These are phyloP conservation scores for Pollicipes pollicipes DNA, from an alignment of 1,140 invertebrate genomes.

Conservation along the genomic window DNA sequence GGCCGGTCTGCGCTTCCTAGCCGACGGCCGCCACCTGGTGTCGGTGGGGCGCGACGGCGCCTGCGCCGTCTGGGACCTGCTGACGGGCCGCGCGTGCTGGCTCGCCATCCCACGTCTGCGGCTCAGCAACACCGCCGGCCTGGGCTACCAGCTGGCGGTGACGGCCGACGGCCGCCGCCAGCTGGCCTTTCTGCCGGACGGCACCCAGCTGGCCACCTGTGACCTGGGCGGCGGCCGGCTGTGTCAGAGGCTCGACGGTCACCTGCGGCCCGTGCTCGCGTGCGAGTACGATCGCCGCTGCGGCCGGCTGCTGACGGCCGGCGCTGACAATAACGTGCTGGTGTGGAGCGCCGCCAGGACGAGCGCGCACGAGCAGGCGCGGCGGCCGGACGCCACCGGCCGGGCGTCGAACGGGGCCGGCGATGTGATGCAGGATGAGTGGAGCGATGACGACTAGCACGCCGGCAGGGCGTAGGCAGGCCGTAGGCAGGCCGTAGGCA, in stretches of 20 bases:
- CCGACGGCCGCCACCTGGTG: background rate
- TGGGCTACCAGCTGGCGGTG: background rate
- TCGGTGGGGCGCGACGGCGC: background rate
- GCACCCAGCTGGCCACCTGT: background rate
- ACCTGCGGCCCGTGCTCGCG: background rate
- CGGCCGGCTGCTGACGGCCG: background rate
- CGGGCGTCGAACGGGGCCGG: conserved; percentile 5
- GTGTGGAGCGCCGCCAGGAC: background rate
- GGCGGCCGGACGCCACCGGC: background rate
- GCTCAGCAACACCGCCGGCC: background rate
- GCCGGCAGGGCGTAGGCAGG: no score
- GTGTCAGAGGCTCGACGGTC: background rate
- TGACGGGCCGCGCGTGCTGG: background rate
- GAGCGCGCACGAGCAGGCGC: background rate
- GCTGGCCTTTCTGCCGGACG: background rate
- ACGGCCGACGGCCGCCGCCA: background rate
- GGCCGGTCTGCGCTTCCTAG: background rate
- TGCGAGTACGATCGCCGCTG: background rate
- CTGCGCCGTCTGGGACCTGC: background rate
- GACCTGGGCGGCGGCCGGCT: background rate
- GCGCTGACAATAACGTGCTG: background rate
- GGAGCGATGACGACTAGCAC: background rate
- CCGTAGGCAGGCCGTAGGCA: no score
- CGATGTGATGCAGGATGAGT: conserved; percentile 1
- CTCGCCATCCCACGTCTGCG: background rate